Percentiles rank a stretch among this genome's conserved stretches.
These are phyloP conservation scores for Sinopyrophorus schimmeli DNA, from an alignment of 2,888 invertebrate genomes.

Conservation along the genomic window DNA sequence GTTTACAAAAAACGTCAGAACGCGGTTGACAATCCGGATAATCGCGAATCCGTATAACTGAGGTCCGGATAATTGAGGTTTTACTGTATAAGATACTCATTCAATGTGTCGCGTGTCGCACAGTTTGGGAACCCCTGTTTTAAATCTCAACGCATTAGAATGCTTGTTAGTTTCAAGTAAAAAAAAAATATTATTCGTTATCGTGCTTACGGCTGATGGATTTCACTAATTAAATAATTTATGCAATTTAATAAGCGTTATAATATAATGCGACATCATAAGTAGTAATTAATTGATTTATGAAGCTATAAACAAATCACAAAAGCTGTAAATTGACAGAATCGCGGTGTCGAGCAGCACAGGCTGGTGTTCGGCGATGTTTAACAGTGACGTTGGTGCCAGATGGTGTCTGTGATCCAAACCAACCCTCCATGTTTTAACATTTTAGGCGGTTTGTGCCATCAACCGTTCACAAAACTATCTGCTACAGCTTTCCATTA, in stretches of 20 bases:
- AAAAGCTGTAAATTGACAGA: constrained; percentile 28
- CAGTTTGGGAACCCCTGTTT: too few relatives aligned
- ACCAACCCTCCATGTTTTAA: constrained; percentile 18
- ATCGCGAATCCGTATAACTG: too few relatives aligned
- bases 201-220: neutral
- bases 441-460: constrained; percentile 18
- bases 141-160: too few relatives aligned
- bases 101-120: too few relatives aligned
- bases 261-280: neutral
- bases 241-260: constrained; percentile 3
- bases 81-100: too few relatives aligned
- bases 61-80: too few relatives aligned
- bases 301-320: constrained; percentile 30
- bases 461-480: constrained; percentile 22
- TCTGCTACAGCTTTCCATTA: constrained; percentile 24
- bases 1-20: too few relatives aligned
- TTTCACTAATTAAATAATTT: neutral
- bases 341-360: constrained; percentile 27
- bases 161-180: too few relatives aligned
- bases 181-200: too few relatives aligned
- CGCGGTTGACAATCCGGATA: too few relatives aligned
- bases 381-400: constrained; percentile 28
- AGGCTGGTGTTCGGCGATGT: constrained; percentile 26
- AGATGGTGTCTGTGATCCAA: constrained; percentile 27
- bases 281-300: constrained; percentile 30